Evolutionary conservation across 2,797 vertebrate genomes (phyloP).

Genomic region (Eulemur coronatus): DNA sequence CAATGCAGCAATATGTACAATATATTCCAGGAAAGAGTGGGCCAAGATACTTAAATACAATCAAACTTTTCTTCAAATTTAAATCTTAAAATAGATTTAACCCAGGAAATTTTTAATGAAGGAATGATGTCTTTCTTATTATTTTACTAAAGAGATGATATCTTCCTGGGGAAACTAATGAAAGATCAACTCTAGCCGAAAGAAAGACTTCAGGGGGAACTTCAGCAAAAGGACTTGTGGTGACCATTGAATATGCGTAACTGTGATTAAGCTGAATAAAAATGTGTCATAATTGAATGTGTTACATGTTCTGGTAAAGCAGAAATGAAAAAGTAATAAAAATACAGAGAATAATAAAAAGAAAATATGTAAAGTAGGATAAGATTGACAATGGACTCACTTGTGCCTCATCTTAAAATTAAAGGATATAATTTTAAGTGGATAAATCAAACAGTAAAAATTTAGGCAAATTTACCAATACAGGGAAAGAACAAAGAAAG

Average conservation of each 20-base stretch:
- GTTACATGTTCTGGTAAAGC: neutral
- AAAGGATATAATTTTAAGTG: neutral
- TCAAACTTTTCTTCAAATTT: neutral
- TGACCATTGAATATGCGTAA: neutral
- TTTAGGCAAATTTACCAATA: neutral
- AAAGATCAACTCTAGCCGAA: neutral
- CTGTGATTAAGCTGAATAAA: neutral
- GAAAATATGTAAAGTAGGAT: neutral
- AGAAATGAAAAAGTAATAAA: neutral
- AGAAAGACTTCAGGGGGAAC: neutral
- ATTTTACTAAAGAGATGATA: neutral
- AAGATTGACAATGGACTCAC: neutral
- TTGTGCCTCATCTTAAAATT: neutral
- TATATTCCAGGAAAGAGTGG: neutral
- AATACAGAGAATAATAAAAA: neutral
- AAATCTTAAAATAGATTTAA: neutral
- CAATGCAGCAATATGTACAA: neutral
- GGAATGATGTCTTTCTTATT: neutral
- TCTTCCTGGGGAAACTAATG: neutral
- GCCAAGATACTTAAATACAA: neutral
- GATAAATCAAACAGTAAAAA: neutral
- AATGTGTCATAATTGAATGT: neutral
- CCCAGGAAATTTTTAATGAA: neutral
- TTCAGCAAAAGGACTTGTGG: neutral
- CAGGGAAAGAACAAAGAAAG: neutral